A percentile compares a stretch with the other conserved stretches of the same genome.
Evolutionary conservation across 2,888 invertebrate species (phyloP).

Genomic region (Flabesymbios commensalis): DNA sequence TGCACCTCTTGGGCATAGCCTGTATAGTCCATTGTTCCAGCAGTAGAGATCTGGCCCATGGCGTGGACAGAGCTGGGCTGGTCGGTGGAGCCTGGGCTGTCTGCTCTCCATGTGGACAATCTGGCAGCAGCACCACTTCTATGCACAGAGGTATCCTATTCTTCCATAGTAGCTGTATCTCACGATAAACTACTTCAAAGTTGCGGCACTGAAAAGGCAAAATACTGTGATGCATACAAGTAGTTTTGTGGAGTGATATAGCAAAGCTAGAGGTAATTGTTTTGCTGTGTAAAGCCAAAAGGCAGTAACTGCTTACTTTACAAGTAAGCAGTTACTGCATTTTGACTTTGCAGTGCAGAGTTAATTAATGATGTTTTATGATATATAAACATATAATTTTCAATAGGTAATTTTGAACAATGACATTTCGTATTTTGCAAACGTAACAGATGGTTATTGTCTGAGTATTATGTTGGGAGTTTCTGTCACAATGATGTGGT

Average conservation of each 20-base stretch:
- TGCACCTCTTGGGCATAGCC: constrained; percentile 36
- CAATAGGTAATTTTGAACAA: too few relatives aligned
- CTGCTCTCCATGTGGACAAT: constrained; percentile 68
- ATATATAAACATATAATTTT: too few relatives aligned
- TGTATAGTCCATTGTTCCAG: constrained; percentile 84
- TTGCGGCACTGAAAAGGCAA: constrained; percentile 64
- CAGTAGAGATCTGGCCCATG: constrained; percentile 65
- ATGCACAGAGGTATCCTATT: constrained; percentile 78
- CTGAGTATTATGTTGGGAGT: too few relatives aligned
- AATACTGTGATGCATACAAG: not conserved
- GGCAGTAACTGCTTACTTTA: too few relatives aligned
- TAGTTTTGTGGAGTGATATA: not conserved
- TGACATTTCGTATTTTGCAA: too few relatives aligned
- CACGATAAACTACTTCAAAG: constrained; percentile 65
- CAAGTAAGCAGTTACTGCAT: not conserved
- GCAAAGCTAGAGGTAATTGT: not conserved
- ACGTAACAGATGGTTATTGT: too few relatives aligned
- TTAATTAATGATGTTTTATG: too few relatives aligned
- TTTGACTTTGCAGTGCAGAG: too few relatives aligned
- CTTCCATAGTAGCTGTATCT: constrained; percentile 70
- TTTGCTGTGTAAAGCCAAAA: not conserved
- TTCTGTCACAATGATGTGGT: too few relatives aligned
- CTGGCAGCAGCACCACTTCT: constrained; percentile 77
- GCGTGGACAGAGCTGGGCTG: constrained; percentile 42
- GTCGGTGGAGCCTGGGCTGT: constrained; percentile 58